Evolutionary conservation across 2,113 vertebrate genomes (phyloP).

Genomic region (Oriolus oriolus): DNA sequence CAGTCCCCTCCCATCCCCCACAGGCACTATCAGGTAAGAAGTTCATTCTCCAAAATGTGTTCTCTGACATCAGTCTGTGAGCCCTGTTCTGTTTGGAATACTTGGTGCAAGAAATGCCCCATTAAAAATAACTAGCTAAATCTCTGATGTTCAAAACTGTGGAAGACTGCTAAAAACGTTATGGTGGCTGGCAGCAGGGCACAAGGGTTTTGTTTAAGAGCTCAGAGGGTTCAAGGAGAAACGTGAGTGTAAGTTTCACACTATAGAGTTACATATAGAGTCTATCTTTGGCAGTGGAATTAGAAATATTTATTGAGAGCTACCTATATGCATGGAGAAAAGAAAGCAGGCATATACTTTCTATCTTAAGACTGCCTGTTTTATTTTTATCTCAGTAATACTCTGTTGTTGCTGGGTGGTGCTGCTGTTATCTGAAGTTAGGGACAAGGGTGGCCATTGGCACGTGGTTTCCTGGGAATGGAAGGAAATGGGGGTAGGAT

Average conservation of each 20-base stretch:
- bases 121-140: neutral
- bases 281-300: constrained; percentile 34
- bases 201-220: neutral
- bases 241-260: neutral
- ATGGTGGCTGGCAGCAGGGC: neutral
- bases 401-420: constrained; percentile 53
- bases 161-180: neutral
- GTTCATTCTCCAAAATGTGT: neutral
- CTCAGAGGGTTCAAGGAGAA: neutral
- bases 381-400: constrained; percentile 51
- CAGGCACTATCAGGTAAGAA: constrained; percentile 93
- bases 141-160: neutral
- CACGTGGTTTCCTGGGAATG: constrained; percentile 38
- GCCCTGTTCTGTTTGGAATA: neutral
- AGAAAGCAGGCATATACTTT: constrained; percentile 27
- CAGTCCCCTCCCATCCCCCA: constrained; percentile 92
- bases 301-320: neutral
- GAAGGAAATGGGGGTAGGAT: constrained; percentile 39
- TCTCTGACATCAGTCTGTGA: neutral
- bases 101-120: neutral
- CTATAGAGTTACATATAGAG: constrained; percentile 3
- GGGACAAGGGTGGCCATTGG: constrained; percentile 3
- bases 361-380: constrained; percentile 2
- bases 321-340: neutral
- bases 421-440: constrained; percentile 1